Conservation (phyloP, 1,140 invertebrate genomes). For the Heliconius congener region DNA sequence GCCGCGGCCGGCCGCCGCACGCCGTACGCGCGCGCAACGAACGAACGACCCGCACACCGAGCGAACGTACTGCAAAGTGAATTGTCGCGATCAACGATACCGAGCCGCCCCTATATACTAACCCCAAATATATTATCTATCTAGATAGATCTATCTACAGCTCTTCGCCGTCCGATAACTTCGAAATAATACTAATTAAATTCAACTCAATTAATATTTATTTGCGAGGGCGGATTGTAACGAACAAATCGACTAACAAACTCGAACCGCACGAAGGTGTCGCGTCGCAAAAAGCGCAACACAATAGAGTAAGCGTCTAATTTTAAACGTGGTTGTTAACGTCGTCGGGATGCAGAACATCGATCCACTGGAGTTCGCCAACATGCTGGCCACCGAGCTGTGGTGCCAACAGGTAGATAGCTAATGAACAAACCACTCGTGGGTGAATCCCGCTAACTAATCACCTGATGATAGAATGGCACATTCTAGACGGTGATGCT, state of each 20-base stretch:
- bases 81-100: conserved; percentile 60
- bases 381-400: conserved; percentile 89
- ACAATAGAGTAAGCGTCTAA: conserved; percentile 81
- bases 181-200: conserved; percentile 44
- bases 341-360: conserved; percentile 80
- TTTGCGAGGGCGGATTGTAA: conserved; percentile 77
- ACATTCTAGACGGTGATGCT: conserved; percentile 21
- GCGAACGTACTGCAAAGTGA: conserved; percentile 46
- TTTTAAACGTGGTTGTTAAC: conserved; percentile 74
- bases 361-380: conserved; percentile 90
- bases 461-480: conserved; percentile 7
- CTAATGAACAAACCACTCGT: conserved; percentile 16
- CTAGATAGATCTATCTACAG: background rate
- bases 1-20: conserved; percentile 72
- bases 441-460: conserved; percentile 1
- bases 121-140: conserved; percentile 4
- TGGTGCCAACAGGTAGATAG: conserved; percentile 86
- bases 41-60: conserved; percentile 75
- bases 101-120: conserved; percentile 55
- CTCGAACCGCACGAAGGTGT: conserved; percentile 78
- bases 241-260: conserved; percentile 80
- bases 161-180: conserved; percentile 29
- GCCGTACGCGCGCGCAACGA: conserved; percentile 75
- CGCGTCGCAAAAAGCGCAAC: conserved; percentile 79
- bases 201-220: conserved; percentile 46